phyloP scores from a whole-genome alignment of 2,888 invertebrate species.

The Lochmaea crataegi region DNA sequence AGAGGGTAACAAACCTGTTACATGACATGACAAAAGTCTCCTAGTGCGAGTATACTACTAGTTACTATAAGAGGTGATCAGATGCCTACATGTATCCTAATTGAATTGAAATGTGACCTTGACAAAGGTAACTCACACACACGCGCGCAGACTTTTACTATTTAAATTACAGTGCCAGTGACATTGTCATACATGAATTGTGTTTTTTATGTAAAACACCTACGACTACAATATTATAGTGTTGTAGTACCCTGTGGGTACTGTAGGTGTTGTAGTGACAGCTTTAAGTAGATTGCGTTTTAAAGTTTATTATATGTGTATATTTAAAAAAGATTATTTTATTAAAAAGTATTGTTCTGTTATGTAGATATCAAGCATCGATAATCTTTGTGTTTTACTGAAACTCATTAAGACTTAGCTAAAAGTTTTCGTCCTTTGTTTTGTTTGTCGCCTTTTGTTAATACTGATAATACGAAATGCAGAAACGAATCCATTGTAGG shows the following conservation, averaged over 20 bases:
- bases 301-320: neutral
- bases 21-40: conserved; percentile 1
- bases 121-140: conserved; percentile 1
- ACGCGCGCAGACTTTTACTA: neutral
- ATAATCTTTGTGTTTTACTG: neutral
- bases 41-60: neutral
- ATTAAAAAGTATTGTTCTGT: no score
- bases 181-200: conserved; percentile 10
- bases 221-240: neutral
- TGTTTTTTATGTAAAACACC: conserved; percentile 6
- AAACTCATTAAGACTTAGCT: neutral
- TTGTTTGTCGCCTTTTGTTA: neutral
- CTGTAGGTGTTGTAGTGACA: conserved; percentile 18
- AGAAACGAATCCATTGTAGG: neutral
- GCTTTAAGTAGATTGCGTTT: neutral
- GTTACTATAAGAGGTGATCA: neutral
- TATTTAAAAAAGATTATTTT: no score
- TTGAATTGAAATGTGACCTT: conserved; percentile 10
- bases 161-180: conserved; percentile 8
- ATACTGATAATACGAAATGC: neutral
- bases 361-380: no score
- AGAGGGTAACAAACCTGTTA: conserved; percentile 4
- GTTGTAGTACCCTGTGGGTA: conserved; percentile 5
- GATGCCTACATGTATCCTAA: conserved; percentile 4
- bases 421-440: neutral